Evolutionary conservation across 2,888 invertebrate species (phyloP).

Genomic region (Tinea pellionella): DNA sequence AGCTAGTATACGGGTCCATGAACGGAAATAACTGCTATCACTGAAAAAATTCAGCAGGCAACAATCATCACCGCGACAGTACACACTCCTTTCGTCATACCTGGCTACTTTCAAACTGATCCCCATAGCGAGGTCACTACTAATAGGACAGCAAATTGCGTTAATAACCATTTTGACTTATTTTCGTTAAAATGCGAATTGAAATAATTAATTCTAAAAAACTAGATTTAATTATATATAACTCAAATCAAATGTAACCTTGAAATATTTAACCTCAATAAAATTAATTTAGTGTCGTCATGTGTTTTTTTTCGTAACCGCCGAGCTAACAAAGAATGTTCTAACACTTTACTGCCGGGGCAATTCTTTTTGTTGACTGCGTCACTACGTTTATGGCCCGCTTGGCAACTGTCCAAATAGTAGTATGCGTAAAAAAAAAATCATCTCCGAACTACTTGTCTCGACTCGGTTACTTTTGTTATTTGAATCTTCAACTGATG

Average conservation of each 20-base stretch:
- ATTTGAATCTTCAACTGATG: not conserved
- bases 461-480: not conserved
- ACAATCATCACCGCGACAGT: no score
- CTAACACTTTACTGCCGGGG: slow-evolving; percentile 7
- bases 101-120: no score
- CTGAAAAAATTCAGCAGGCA: no score
- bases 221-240: not conserved
- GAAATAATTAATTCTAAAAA: not conserved
- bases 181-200: no score
- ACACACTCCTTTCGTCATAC: no score
- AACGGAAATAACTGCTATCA: no score
- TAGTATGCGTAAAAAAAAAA: slow-evolving; percentile 27
- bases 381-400: slow-evolving; percentile 21
- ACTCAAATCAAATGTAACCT: not conserved
- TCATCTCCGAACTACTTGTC: not conserved
- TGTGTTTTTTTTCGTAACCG: slow-evolving; percentile 1
- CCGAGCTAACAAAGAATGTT: not conserved
- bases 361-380: slow-evolving; percentile 18
- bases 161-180: no score
- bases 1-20: no score
- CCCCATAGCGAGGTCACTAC: no score
- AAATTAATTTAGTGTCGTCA: not conserved
- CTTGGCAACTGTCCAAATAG: slow-evolving; percentile 29
- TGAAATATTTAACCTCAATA: slow-evolving; percentile 4
- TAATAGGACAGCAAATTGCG: no score